Percentiles rank a stretch among this genome's conserved stretches.
phyloP scores from a whole-genome alignment of 2,888 invertebrate species.

The Argyresthia albistria region DNA sequence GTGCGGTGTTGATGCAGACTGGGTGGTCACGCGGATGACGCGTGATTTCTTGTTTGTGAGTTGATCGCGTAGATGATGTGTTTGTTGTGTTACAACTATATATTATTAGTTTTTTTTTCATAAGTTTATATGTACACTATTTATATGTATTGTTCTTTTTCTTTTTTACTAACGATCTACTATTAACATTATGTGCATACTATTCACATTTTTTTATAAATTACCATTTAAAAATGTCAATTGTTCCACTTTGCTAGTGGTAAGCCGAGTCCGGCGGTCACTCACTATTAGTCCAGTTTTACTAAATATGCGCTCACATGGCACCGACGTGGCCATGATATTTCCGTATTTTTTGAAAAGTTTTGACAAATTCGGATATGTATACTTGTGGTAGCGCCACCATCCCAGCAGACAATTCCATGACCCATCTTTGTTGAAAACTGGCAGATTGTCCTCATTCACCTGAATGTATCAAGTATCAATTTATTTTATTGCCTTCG shows the following conservation, averaged over 20 bases:
- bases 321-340: constrained; percentile 1
- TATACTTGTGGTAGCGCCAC: constrained; percentile 9
- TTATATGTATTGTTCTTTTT: not conserved
- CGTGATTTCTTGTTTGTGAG: no score
- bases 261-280: constrained; percentile 1
- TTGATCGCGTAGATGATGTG: no score
- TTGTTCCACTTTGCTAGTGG: not conserved
- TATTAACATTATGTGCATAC: not conserved
- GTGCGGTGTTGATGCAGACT: no score
- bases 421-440: constrained; percentile 2
- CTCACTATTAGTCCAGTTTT: not conserved
- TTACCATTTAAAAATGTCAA: not conserved
- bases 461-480: constrained; percentile 14
- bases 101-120: not conserved
- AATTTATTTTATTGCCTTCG: constrained; percentile 13
- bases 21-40: no score
- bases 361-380: not conserved
- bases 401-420: constrained; percentile 16
- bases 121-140: not conserved
- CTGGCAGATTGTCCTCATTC: constrained; percentile 12
- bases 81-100: no score
- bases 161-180: not conserved
- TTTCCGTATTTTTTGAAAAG: not conserved
- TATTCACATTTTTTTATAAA: not conserved
- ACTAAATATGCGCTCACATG: constrained; percentile 1